Conservation (phyloP, 2,113 vertebrate genomes). For the Thamnaconus septentrionalis region DNA sequence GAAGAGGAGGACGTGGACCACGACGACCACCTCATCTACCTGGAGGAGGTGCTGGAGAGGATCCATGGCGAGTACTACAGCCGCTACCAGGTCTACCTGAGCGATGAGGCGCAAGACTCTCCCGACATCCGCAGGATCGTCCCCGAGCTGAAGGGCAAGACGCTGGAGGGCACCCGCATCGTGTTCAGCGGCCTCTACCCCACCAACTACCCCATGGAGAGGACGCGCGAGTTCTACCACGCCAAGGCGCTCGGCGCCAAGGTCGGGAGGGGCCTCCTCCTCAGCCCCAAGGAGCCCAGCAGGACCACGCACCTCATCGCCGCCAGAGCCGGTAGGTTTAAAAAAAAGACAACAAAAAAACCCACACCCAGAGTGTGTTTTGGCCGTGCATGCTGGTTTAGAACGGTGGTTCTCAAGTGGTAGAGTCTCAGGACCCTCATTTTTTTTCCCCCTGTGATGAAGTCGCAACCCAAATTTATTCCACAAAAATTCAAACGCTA, state of each 20-base stretch:
- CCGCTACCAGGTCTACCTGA: slow-evolving; percentile 84
- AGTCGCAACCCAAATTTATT: too few species aligned
- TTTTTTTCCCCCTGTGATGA: too few species aligned
- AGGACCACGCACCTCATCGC: slow-evolving; percentile 91
- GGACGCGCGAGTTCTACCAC: slow-evolving; percentile 92
- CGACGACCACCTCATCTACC: slow-evolving; percentile 93
- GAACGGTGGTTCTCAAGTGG: too few species aligned
- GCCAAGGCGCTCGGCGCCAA: slow-evolving; percentile 90
- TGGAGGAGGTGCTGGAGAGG: slow-evolving; percentile 91
- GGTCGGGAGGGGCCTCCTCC: slow-evolving; percentile 81
- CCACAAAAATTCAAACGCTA: too few species aligned
- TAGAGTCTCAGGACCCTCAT: too few species aligned
- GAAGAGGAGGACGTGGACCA: slow-evolving; percentile 85
- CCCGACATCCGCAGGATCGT: slow-evolving; percentile 94
- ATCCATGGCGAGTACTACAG: slow-evolving; percentile 91
- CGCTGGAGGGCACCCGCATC: slow-evolving; percentile 83
- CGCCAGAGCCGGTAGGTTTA: slow-evolving; percentile 85
- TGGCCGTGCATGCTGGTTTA: too few species aligned
- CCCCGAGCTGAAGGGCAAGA: slow-evolving; percentile 88
- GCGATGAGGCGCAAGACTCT: slow-evolving; percentile 75
- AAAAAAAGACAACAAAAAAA: too few species aligned
- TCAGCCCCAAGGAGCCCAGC: slow-evolving; percentile 80
- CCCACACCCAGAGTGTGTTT: too few species aligned
- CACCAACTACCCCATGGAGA: slow-evolving; percentile 92
- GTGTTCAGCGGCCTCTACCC: slow-evolving; percentile 95